Base-by-base conservation (phyloP, 2,797 vertebrate genomes). In the Chiroxiphia lanceolata region DNA sequence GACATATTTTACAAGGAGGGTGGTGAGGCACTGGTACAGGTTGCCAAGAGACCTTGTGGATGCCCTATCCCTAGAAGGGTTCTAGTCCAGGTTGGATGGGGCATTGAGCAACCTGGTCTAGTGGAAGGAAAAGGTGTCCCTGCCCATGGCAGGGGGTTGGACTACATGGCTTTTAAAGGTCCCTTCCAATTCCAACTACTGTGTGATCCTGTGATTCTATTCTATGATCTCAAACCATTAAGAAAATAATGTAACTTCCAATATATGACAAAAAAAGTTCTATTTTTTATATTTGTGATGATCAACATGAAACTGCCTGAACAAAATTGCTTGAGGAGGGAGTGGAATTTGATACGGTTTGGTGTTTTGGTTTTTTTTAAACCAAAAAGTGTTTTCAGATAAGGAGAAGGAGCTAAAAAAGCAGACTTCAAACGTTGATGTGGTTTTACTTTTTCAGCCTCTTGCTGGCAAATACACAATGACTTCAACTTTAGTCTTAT, bases 391-490 rank as follows among this genome's bases (percentile, higher is more conserved):
- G 2, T 42, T 60, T 85, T 74, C 11, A 47, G 8, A 42, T 83
- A 40, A 56, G 26, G 13, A 36, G 44, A 80, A 51, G 36, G 16
- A 51, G 29, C 23, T 70, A 26, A 63, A 63, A 77, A 68, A 64
- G 2, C 36, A 53, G 22, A 34, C 48, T 83, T 93, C 9, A 47
- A 3, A 57, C 7, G 38, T 63, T 64, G 8, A 25, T 82, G 13
- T 72, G 47, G 8, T 53, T 19, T 61, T 84, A 36, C 54, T 54
- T 40, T 26, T 94, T 80, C 38, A 36, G 19, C 13, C 11, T 42
- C 3, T 70, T 47, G 18, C 0, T 72, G n/a, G 6, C 27, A 59
- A 63, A 51, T 56, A 26, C 3, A 3, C 0, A 0, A 3, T 64
- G 54, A 50, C 45, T 90, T 83, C 75, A 63, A 3, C 54, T 85